Conservation (phyloP, 2,113 vertebrate species). For the Eclectus roratus region DNA sequence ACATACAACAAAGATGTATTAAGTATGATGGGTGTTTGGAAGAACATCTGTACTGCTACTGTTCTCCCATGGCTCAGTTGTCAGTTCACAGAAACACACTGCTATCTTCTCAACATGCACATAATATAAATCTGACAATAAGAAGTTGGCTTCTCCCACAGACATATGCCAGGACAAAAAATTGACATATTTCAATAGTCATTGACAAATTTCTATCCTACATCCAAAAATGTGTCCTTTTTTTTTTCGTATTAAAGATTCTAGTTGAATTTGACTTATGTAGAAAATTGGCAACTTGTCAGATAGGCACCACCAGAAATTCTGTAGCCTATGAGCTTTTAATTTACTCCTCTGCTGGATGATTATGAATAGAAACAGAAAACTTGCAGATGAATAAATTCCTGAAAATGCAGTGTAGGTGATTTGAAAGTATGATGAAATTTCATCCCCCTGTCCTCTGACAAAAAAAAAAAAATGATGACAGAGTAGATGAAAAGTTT, state of each 20-base stretch:
- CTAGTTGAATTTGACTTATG: neutral
- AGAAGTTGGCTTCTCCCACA: neutral
- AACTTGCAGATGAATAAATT: neutral
- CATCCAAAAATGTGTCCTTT: neutral
- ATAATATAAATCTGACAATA: neutral
- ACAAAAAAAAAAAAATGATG: neutral
- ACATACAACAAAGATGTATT: neutral
- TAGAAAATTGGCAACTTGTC: neutral
- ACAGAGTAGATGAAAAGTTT: neutral
- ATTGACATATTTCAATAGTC: neutral
- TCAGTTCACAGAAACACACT: neutral
- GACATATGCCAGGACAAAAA: neutral
- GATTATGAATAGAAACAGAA: neutral
- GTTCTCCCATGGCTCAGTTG: neutral
- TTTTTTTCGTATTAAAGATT: neutral
- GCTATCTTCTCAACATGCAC: neutral
- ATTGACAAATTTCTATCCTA: neutral
- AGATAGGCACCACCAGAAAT: neutral
- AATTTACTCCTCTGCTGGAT: neutral
- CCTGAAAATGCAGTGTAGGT: neutral
- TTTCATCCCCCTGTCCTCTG: neutral
- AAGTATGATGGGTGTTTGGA: neutral
- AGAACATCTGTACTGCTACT: neutral
- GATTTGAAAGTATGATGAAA: neutral
- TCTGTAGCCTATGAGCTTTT: neutral